Evolutionary conservation across 2,797 vertebrate genomes (phyloP), one percentile per base, ranked within the genome.

Genomic region (Anguilla pacifica): DNA sequence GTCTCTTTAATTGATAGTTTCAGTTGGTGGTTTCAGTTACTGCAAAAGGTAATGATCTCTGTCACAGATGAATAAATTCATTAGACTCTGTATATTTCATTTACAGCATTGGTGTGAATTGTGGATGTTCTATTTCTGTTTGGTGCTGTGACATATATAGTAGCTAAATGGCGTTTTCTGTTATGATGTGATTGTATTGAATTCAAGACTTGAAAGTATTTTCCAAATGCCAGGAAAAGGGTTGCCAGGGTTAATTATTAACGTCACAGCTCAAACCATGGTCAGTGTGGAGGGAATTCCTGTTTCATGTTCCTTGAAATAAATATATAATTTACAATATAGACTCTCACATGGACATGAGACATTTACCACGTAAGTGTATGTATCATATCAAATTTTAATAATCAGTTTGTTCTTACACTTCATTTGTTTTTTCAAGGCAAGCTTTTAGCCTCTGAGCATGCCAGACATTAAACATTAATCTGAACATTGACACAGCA

Each of bases 381-480:
- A 39, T 57, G 39, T 31, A n/a, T 11, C 49, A n/a, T 55, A n/a
- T 72, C 25, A 85, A 87, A 74, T 77, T 70, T 35, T 46, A 53
- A 53, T 61, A 72, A 25, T 25, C 28, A 35, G 35, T 35, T 51
- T 74, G 57, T 43, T 61, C 28, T 77, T 83, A 13, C 15, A 19
- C 2, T 39, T 19, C 49, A 22, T 57, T 55, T 46, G 31, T 74
- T 83, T 83, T 70, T 85, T 59, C 59, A 84, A 74, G 87, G 7
- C 25, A 22, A 77, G 67, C 53, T 67, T 55, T 55, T 59, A 79
- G 87, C 35, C 53, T 57, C 28, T 15, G 83, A 84, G 83, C 83
- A 35, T 35, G 28, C 28, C 31, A 61, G 39, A 39, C 53, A 85
- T 88, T 88, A 88, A 88, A 85, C 53, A 88, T 88, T 88, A 88